phyloP scores from a whole-genome alignment of 2,113 vertebrate species.

The Microcebus murinus region DNA sequence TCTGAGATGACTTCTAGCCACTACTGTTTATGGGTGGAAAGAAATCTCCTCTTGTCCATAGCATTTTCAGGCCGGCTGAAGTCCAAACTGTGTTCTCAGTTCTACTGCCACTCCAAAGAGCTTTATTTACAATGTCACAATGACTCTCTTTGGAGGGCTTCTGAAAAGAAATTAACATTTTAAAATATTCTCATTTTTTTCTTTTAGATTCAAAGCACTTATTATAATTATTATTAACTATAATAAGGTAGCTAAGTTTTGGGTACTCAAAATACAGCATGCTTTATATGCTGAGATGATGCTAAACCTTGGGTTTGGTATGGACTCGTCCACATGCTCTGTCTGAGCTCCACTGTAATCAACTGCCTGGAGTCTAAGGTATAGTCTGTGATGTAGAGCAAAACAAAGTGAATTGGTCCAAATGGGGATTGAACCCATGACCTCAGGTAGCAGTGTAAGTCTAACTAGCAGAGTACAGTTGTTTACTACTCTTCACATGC shows the following conservation, averaged over 20 bases:
- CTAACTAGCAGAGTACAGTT: not conserved
- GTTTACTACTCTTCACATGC: slow-evolving; percentile 33
- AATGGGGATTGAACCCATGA: slow-evolving; percentile 26
- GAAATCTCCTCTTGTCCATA: not conserved
- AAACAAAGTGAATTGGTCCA: slow-evolving; percentile 8
- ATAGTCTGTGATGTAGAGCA: not conserved
- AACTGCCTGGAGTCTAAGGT: not conserved
- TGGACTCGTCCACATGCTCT: not conserved
- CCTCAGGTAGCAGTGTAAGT: not conserved
- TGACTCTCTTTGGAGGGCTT: slow-evolving; percentile 19
- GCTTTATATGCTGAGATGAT: not conserved
- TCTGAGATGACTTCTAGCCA: slow-evolving; percentile 10
- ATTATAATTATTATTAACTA: slow-evolving; percentile 35
- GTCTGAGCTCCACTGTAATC: not conserved
- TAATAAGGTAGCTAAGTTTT: not conserved
- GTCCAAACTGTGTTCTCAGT: not conserved
- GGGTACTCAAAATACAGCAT: not conserved
- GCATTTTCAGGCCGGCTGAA: not conserved
- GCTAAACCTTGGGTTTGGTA: not conserved
- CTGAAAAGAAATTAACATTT: slow-evolving; percentile 48
- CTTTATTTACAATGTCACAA: not conserved
- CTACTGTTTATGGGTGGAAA: not conserved
- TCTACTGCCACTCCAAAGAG: slow-evolving; percentile 23
- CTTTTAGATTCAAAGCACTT: slow-evolving; percentile 51
- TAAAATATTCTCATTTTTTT: slow-evolving; percentile 22